Percentiles rank a stretch among this genome's conserved stretches.
phyloP scores from a whole-genome alignment of 2,797 vertebrate species.

The Neomorphus geoffroyi region DNA sequence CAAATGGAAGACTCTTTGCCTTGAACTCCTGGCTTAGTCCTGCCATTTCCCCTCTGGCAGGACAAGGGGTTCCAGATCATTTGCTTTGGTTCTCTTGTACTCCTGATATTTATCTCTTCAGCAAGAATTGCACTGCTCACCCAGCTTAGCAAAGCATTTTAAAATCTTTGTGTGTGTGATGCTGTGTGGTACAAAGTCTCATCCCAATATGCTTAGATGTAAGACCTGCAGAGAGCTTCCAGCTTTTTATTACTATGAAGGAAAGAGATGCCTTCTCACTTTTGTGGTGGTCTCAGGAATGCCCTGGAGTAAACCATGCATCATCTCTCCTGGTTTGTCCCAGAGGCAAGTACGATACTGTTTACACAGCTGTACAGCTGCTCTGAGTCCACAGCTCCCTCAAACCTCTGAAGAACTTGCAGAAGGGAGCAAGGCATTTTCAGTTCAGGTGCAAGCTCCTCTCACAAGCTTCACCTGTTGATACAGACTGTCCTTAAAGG shows the following conservation, averaged over 20 bases:
- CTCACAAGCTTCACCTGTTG: neutral
- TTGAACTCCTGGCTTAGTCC: neutral
- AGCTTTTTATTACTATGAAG: neutral
- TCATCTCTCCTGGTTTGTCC: neutral
- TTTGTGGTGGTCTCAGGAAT: neutral
- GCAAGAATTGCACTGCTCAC: neutral
- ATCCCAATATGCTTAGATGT: neutral
- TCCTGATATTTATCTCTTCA: neutral
- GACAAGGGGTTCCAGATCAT: neutral
- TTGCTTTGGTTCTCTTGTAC: neutral
- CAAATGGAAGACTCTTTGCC: neutral
- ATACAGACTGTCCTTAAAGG: neutral
- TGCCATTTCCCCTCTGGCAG: neutral
- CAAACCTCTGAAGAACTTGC: neutral
- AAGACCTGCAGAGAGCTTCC: neutral
- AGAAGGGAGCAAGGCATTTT: neutral
- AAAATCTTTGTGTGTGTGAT: neutral
- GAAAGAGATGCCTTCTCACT: neutral
- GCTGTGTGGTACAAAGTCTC: neutral
- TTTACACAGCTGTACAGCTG: neutral
- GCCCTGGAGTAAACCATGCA: neutral
- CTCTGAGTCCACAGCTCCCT: neutral
- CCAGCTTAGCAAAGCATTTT: neutral
- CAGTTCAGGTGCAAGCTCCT: neutral
- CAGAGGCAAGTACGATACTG: neutral